These are phyloP conservation scores for Belonocnema kinseyi DNA, from an alignment of 1,140 invertebrate species.

Conservation along the genomic window DNA sequence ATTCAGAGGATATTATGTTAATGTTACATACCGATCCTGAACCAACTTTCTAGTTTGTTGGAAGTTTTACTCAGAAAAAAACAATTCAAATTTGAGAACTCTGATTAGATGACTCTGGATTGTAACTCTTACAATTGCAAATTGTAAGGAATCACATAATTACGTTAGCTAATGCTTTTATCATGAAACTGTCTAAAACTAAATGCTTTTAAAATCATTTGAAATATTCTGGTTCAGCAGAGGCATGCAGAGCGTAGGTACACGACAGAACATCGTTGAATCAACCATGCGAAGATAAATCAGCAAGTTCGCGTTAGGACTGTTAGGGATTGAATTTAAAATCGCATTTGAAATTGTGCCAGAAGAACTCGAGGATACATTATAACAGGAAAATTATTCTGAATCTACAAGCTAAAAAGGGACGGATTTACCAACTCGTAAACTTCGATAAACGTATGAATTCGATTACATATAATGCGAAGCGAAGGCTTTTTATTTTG, in stretches of 20 bases:
- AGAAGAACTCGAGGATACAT: slow-evolving; percentile 22
- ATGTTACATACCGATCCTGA: too few species aligned
- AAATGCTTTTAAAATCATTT: slow-evolving; percentile 16
- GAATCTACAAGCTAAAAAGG: neutral
- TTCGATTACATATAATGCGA: neutral
- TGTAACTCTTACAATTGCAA: too few species aligned
- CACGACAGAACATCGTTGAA: slow-evolving; percentile 15
- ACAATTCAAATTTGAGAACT: too few species aligned
- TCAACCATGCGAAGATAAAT: slow-evolving; percentile 15
- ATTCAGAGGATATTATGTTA: too few species aligned
- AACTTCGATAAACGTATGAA: slow-evolving; percentile 11
- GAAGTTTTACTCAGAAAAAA: too few species aligned
- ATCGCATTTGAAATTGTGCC: slow-evolving; percentile 26
- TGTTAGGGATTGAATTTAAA: slow-evolving; percentile 27
- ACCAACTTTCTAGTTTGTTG: too few species aligned
- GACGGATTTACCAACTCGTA: slow-evolving; percentile 6
- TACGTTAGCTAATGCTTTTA: neutral
- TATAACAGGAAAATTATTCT: slow-evolving; percentile 13
- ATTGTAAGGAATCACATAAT: too few species aligned
- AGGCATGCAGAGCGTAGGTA: neutral
- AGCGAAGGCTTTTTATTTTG: too few species aligned
- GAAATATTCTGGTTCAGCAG: neutral
- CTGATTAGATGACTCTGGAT: too few species aligned
- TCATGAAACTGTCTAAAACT: slow-evolving; percentile 1
- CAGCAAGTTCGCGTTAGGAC: slow-evolving; percentile 8